These are phyloP conservation scores for Hydrochoerus hydrochaeris DNA, from an alignment of 2,113 vertebrate genomes.

Conservation along the genomic window DNA sequence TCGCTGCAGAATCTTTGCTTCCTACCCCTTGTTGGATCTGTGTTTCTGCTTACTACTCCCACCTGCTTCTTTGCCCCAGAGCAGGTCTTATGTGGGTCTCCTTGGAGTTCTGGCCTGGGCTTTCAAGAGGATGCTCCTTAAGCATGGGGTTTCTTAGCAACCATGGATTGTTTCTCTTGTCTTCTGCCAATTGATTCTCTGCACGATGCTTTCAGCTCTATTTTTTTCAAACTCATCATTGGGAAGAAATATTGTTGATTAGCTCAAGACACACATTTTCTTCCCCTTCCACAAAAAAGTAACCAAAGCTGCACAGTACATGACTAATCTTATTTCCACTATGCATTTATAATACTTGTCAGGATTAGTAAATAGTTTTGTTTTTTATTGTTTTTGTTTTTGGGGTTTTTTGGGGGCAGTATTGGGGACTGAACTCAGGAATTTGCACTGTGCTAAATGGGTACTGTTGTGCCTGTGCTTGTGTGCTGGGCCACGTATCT, in stretches of 20 bases:
- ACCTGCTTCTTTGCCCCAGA: fast-evolving
- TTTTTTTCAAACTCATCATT: not conserved
- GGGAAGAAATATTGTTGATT: not conserved
- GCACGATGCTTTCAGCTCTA: not conserved
- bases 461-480: fast-evolving
- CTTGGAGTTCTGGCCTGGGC: not conserved
- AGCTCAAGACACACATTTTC: not conserved
- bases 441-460: not conserved
- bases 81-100: not conserved
- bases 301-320: not conserved
- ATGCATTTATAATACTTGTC: not conserved
- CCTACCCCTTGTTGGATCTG: not conserved
- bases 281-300: not conserved
- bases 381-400: not conserved
- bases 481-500: fast-evolving
- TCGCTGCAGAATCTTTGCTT: not conserved
- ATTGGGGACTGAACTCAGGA: not conserved
- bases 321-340: too few species aligned
- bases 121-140: not conserved
- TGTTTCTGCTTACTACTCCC: not conserved
- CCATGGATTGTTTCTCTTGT: not conserved
- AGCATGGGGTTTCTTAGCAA: constrained; percentile 60
- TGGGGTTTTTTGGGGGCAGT: not conserved
- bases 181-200: not conserved
- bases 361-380: not conserved